Evolutionary conservation across 2,797 vertebrate species (phyloP), one percentile per base, ranked within the genome.

Genomic region (Enteromius trimaculatus): DNA sequence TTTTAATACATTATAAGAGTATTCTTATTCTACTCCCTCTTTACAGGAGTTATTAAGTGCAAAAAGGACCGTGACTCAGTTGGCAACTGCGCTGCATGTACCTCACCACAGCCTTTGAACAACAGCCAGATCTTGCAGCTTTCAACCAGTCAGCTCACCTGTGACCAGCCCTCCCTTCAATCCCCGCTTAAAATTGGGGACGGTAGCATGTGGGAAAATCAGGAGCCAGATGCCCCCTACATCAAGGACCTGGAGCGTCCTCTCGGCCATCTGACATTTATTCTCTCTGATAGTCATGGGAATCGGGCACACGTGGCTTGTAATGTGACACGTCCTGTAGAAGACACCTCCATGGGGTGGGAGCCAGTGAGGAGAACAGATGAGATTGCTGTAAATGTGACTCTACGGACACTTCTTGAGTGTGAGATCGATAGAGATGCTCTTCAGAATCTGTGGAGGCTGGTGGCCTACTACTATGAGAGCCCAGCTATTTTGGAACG

Each of bases 391-490:
- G 90, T 94, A 81, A 95, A 95, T 39, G 91, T 95, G 8, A 94
- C 94, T 0, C 80, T 96, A 53, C 79, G 47, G 39, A 94, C 92
- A 26, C 69, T 84, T n/a, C 91, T 96, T 3, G 94, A 95, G 74
- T 96, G 95, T 37, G 94, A 96, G 65, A 95, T 96, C 62, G 94
- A 95, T 89, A 92, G 95, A 14, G 94, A 95, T 14, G 88, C 88
- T 3, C 85, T 95, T 75, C 95, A 95, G 89, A 95, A 94, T 86
- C 91, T 95, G 5, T 96, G 95, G 95, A 93, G 94, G 86, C 80
- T 96, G 80, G 93, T 96, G 0, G 95, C 95, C 5, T 96, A 96
- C 88, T 96, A 96, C 87, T 95, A 95, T 3, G 94, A 95, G 88
- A 95, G 90, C 65, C 94, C 95, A 16, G 95, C 95, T 16, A 91